Conservation (phyloP, 2,888 invertebrate species). For the Shargacucullia verbasci region DNA sequence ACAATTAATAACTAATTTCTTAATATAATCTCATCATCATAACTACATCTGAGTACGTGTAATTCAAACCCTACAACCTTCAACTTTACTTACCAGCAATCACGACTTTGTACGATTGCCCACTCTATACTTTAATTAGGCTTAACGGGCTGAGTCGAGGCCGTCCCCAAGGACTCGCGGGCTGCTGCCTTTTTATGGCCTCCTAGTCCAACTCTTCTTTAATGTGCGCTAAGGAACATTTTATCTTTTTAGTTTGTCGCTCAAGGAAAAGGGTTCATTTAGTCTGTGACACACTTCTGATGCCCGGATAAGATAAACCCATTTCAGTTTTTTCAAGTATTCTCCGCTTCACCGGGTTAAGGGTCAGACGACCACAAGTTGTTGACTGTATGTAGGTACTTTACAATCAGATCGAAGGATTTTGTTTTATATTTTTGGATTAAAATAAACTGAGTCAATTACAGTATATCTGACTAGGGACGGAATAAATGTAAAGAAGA, state of each 20-base stretch:
- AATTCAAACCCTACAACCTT: too few relatives aligned
- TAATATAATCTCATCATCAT: too few relatives aligned
- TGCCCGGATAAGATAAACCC: conserved; percentile 79
- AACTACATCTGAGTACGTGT: too few relatives aligned
- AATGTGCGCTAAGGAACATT: conserved; percentile 86
- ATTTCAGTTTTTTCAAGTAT: conserved; percentile 76
- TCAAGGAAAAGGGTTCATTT: conserved; percentile 84
- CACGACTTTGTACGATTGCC: conserved; percentile 55
- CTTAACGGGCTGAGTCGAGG: conserved; percentile 67
- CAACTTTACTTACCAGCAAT: not conserved
- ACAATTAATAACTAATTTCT: too few relatives aligned
- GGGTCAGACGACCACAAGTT: conserved; percentile 48
- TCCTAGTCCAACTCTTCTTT: conserved; percentile 80
- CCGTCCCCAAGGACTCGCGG: conserved; percentile 72
- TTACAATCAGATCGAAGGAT: conserved; percentile 22
- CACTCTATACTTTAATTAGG: conserved; percentile 79
- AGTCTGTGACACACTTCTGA: conserved; percentile 82
- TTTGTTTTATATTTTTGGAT: not conserved
- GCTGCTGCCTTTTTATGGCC: conserved; percentile 80
- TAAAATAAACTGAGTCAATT: too few relatives aligned
- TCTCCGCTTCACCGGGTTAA: conserved; percentile 70
- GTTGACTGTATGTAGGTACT: conserved; percentile 35
- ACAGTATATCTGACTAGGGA: too few relatives aligned
- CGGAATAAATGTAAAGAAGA: too few relatives aligned
- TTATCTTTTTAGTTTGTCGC: conserved; percentile 87